Evolutionary conservation across 2,797 vertebrate species (phyloP).

Genomic region (Anas acuta): DNA sequence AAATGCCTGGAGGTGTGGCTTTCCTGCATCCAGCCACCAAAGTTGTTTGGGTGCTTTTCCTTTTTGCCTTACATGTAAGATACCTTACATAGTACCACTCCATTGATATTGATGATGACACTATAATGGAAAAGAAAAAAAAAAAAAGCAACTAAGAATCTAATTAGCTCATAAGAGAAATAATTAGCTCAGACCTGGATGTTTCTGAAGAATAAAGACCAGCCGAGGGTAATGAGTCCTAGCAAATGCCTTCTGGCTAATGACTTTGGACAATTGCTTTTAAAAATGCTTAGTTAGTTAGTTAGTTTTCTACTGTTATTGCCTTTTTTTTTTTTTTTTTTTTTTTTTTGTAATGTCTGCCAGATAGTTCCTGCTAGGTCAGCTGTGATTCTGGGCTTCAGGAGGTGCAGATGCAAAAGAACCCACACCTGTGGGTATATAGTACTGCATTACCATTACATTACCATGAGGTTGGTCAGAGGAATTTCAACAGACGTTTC

Average conservation of each 20-base stretch:
- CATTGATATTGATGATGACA: not conserved
- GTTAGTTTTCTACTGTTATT: conserved; percentile 2
- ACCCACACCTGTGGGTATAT: too few relatives aligned
- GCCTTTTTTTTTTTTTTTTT: not conserved
- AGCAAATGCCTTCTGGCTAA: not conserved
- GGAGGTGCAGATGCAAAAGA: not conserved
- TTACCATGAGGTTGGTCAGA: not conserved
- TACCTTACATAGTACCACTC: not conserved
- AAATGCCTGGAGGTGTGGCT: not conserved
- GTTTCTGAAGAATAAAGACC: not conserved
- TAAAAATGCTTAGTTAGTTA: conserved; percentile 11
- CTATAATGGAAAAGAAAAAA: not conserved
- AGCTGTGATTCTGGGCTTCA: not conserved
- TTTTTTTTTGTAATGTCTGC: not conserved
- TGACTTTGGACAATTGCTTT: not conserved
- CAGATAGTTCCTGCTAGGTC: not conserved
- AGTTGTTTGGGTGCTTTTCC: not conserved
- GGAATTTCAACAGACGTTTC: not conserved
- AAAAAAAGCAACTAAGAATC: not conserved
- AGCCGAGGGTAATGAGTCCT: not conserved
- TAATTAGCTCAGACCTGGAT: not conserved
- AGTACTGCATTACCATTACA: too few relatives aligned
- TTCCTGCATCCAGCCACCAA: not conserved
- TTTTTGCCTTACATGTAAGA: not conserved
- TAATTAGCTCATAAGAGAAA: conserved; percentile 4